Conservation (phyloP, 2,888 invertebrate species). For the Platerodrilus igneus region DNA sequence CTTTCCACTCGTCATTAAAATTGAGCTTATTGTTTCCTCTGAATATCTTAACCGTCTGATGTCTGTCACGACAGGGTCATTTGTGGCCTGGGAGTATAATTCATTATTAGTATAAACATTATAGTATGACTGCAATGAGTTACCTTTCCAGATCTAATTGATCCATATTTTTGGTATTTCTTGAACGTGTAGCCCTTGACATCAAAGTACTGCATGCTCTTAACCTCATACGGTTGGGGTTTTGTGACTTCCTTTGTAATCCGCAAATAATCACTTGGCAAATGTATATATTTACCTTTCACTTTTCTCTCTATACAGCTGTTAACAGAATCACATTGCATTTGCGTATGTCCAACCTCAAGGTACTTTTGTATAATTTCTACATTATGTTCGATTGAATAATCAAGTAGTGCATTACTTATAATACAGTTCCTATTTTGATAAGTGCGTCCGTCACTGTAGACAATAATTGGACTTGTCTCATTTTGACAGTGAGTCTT, state of each 20-base stretch:
- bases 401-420: conserved; percentile 1
- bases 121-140: too few relatives aligned
- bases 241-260: conserved; percentile 4
- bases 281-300: conserved; percentile 1
- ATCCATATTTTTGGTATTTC: conserved; percentile 2
- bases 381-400: not conserved
- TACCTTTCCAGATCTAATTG: conserved; percentile 6
- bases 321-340: conserved; percentile 39
- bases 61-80: too few relatives aligned
- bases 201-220: conserved; percentile 3
- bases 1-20: too few relatives aligned
- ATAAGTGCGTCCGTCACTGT: conserved; percentile 13
- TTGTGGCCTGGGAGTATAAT: too few relatives aligned
- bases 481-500: conserved; percentile 16
- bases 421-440: not conserved
- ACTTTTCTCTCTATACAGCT: conserved; percentile 33
- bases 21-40: too few relatives aligned
- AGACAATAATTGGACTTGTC: conserved; percentile 8
- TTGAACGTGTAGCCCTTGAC: conserved; percentile 1
- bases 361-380: not conserved
- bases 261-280: not conserved
- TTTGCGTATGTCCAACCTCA: conserved; percentile 37
- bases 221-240: conserved; percentile 17
- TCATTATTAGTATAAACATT: too few relatives aligned
- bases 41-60: too few relatives aligned